Conservation (phyloP, 2,888 invertebrate species). For the Timema cristinae region DNA sequence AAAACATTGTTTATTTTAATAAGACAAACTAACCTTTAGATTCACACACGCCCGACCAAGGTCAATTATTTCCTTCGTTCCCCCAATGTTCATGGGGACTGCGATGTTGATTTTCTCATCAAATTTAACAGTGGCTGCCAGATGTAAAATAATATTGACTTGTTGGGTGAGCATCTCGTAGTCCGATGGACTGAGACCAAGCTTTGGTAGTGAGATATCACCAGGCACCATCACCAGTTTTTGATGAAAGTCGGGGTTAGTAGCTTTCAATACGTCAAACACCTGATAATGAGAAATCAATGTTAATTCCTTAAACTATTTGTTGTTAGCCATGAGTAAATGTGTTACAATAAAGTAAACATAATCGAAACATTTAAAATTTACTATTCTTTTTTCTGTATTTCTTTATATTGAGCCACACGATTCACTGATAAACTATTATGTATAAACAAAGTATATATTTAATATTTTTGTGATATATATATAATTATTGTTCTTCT, state of each 20-base stretch:
- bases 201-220: neutral
- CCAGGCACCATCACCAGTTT: conserved; percentile 4
- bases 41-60: neutral
- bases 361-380: too few species aligned
- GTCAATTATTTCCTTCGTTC: neutral
- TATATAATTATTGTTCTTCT: too few species aligned
- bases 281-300: neutral
- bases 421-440: too few species aligned
- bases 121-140: conserved; percentile 6
- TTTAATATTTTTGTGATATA: too few species aligned
- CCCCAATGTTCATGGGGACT: neutral
- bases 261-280: conserved; percentile 6
- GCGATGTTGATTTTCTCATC: conserved; percentile 3
- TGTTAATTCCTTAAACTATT: too few species aligned
- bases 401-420: too few species aligned
- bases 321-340: too few species aligned
- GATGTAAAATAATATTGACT: neutral
- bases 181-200: conserved; percentile 10
- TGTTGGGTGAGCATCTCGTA: conserved; percentile 1
- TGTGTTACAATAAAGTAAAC: too few species aligned
- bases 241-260: neutral
- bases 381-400: too few species aligned
- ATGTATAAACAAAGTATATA: too few species aligned
- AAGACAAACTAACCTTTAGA: neutral
- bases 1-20: too few species aligned